A percentile compares a stretch with the other conserved stretches of the same genome.
phyloP scores from a whole-genome alignment of 2,888 invertebrate genomes.

The Nemurella pictetii region DNA sequence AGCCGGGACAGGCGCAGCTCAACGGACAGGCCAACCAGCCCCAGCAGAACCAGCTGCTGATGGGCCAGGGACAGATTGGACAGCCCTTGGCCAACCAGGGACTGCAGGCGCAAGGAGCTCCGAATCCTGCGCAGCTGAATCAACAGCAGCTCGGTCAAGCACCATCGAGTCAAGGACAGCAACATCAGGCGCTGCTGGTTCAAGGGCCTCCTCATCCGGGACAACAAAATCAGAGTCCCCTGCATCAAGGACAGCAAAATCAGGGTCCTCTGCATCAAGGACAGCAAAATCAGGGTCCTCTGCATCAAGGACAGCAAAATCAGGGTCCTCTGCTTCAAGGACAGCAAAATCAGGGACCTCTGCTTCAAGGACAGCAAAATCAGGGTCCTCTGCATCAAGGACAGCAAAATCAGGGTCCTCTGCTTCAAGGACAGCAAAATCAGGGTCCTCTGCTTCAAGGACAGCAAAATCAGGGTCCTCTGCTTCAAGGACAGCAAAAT shows the following conservation, averaged over 20 bases:
- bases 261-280: no score
- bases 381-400: slow-evolving; percentile 26
- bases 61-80: slow-evolving; percentile 24
- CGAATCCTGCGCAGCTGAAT: background rate
- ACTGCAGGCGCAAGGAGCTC: background rate
- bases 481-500: slow-evolving; percentile 30
- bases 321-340: slow-evolving; percentile 33
- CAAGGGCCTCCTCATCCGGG: background rate
- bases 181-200: slow-evolving; percentile 17
- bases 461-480: slow-evolving; percentile 31
- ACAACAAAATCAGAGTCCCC: no score
- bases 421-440: no score
- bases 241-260: no score
- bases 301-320: slow-evolving; percentile 6
- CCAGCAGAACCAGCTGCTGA: slow-evolving; percentile 1
- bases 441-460: background rate
- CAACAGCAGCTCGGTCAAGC: background rate
- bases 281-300: background rate
- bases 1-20: background rate
- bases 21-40: background rate
- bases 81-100: slow-evolving; percentile 23
- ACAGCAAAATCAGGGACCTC: slow-evolving; percentile 31
- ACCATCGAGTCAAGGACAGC: slow-evolving; percentile 8
- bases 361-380: slow-evolving; percentile 30
- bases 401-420: background rate